A percentile compares a stretch with the other conserved stretches of the same genome.
Evolutionary conservation across 2,797 vertebrate species (phyloP).

Genomic region (Sandelia bainsii): DNA sequence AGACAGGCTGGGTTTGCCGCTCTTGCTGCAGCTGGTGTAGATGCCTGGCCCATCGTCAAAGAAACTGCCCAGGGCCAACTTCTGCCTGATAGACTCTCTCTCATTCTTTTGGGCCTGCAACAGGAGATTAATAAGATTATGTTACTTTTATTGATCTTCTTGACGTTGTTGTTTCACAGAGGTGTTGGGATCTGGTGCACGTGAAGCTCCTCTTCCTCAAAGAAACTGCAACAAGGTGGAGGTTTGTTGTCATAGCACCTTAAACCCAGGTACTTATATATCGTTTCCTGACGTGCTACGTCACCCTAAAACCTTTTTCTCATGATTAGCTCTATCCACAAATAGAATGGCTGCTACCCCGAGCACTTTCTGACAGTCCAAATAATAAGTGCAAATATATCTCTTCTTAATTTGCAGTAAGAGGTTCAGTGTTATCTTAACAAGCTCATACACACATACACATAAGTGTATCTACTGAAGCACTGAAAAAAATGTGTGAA

Average conservation of each 20-base stretch:
- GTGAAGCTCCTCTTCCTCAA: neutral
- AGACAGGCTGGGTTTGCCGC: conserved; percentile 97
- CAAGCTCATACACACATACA: conserved; percentile 44
- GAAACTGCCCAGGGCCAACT: conserved; percentile 98
- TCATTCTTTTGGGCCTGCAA: conserved; percentile 98
- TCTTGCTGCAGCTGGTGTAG: conserved; percentile 98
- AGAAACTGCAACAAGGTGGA: neutral
- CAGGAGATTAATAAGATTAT: neutral
- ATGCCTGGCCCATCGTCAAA: conserved; percentile 99
- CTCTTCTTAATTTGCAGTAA: conserved; percentile 27
- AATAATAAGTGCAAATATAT: conserved; percentile 31
- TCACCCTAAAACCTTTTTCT: neutral
- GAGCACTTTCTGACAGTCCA: conserved; percentile 7
- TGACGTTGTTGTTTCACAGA: conserved; percentile 7
- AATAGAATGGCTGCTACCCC: conserved; percentile 20
- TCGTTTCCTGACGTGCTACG: conserved; percentile 12
- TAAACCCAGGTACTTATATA: conserved; percentile 17
- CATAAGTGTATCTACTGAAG: conserved; percentile 58
- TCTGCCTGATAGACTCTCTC: conserved; percentile 98
- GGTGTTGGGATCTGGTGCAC: neutral
- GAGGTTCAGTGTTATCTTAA: conserved; percentile 39
- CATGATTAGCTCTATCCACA: conserved; percentile 10
- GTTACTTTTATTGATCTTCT: neutral
- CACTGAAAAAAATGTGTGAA: conserved; percentile 5
- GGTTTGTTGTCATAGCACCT: conserved; percentile 23